Percentiles rank a stretch among this genome's conserved stretches.
Conservation (phyloP, 2,113 vertebrate genomes). For the Felis chaus region DNA sequence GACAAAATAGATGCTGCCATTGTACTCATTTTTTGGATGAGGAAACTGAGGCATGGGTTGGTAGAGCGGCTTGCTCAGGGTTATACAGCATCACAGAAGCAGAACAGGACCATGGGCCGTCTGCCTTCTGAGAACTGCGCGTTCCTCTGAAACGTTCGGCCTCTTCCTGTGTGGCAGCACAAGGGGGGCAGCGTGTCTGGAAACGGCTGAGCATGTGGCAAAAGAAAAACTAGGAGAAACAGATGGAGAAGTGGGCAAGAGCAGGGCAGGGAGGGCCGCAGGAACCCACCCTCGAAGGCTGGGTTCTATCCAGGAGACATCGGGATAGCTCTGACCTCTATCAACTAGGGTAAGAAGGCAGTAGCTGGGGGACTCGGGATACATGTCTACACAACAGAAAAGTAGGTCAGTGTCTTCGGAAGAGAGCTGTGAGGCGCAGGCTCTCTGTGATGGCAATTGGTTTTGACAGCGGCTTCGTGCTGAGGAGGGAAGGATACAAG, state of each 20-base stretch:
- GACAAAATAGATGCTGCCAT: background rate
- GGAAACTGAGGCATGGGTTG: background rate
- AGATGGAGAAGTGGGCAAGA: background rate
- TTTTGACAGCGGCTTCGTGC: constrained; percentile 17
- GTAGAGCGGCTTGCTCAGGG: background rate
- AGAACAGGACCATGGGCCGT: rapidly evolving
- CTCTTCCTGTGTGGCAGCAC: rapidly evolving
- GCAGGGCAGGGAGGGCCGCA: background rate
- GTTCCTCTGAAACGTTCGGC: background rate
- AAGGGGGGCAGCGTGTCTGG: rapidly evolving
- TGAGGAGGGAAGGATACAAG: background rate
- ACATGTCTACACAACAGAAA: background rate
- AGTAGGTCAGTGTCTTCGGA: constrained; percentile 52
- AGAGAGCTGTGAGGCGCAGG: background rate
- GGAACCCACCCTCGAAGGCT: background rate
- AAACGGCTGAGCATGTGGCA: background rate
- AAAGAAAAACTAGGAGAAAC: background rate
- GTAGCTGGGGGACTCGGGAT: background rate
- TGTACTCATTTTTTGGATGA: background rate
- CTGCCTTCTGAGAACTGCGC: rapidly evolving
- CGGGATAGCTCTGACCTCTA: background rate
- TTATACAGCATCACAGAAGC: background rate
- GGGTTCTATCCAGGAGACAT: background rate
- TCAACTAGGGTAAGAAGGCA: background rate
- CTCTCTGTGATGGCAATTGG: background rate